Conservation (phyloP, 2,888 invertebrate genomes). For the Myopa tessellatipennis region DNA sequence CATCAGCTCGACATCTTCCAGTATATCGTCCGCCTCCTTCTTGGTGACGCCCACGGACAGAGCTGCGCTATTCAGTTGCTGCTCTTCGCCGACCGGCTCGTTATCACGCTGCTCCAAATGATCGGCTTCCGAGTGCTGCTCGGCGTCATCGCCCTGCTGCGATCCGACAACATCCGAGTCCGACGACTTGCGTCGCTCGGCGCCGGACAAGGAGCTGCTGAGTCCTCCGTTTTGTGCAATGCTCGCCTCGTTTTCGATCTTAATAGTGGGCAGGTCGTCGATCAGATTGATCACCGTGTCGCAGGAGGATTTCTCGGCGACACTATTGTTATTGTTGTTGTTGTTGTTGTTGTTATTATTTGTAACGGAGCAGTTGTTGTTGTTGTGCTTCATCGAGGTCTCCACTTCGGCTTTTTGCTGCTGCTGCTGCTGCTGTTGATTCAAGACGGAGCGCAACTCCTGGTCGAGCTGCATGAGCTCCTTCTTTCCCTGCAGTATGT, state of each 20-base stretch:
- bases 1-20: slow-evolving; percentile 65
- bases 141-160: slow-evolving; percentile 43
- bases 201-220: slow-evolving; percentile 46
- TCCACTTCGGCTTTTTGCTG: slow-evolving; percentile 48
- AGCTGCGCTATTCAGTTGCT: slow-evolving; percentile 40
- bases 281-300: slow-evolving; percentile 68
- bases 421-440: slow-evolving; percentile 59
- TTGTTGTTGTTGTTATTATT: slow-evolving; percentile 61
- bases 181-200: slow-evolving; percentile 56
- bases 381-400: slow-evolving; percentile 62
- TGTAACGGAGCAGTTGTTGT: slow-evolving; percentile 50
- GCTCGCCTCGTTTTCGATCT: slow-evolving; percentile 67
- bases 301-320: slow-evolving; percentile 56
- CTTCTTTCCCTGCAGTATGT: slow-evolving; percentile 89
- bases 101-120: slow-evolving; percentile 41
- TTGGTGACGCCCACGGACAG: slow-evolving; percentile 57
- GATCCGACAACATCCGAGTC: slow-evolving; percentile 54
- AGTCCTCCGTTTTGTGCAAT: slow-evolving; percentile 60
- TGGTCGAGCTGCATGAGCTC: slow-evolving; percentile 82
- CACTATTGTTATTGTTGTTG: slow-evolving; percentile 59
- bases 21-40: slow-evolving; percentile 64
- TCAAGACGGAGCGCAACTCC: slow-evolving; percentile 73
- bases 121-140: slow-evolving; percentile 43
- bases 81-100: slow-evolving; percentile 34
- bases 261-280: slow-evolving; percentile 60